Conservation (phyloP, 1,140 invertebrate genomes). For the Augochlora pura region DNA sequence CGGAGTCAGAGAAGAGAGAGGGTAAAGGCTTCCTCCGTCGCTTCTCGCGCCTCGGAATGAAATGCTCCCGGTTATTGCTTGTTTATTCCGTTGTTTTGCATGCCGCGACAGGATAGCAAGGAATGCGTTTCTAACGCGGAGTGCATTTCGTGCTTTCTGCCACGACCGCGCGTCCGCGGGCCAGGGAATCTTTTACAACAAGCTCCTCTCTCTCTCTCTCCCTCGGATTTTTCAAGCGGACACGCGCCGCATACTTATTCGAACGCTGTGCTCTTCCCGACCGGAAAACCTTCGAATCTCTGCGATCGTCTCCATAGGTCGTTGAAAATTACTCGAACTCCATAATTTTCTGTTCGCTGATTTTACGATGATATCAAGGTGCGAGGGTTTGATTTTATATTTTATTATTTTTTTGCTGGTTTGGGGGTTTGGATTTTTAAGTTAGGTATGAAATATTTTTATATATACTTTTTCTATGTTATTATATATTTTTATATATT, state of each 20-base stretch:
- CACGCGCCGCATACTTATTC: not conserved
- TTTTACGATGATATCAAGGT: too few relatives aligned
- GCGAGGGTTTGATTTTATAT: too few relatives aligned
- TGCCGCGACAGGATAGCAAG: conserved; percentile 38
- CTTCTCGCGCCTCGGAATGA: conserved; percentile 13
- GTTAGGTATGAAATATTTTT: too few relatives aligned
- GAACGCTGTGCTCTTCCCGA: not conserved
- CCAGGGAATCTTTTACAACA: conserved; percentile 35
- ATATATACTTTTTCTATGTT: too few relatives aligned
- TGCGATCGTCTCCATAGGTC: too few relatives aligned
- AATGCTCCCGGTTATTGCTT: conserved; percentile 53
- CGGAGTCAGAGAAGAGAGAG: not conserved
- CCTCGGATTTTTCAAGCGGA: conserved; percentile 9
- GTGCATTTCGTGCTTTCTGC: conserved; percentile 25
- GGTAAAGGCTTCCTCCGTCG: conserved; percentile 31
- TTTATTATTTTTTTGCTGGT: too few relatives aligned
- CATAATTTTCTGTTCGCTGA: not conserved
- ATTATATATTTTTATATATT: too few relatives aligned
- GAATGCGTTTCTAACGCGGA: conserved; percentile 48
- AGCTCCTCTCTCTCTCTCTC: too few relatives aligned
- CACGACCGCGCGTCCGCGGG: not conserved
- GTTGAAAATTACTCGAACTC: not conserved
- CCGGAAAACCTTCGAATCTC: not conserved
- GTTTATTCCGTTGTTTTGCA: conserved; percentile 58
- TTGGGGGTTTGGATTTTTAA: too few relatives aligned